Evolutionary conservation across 2,888 invertebrate species (phyloP), one percentile per base, ranked within the genome.

Genomic region (Scaptomyza polygonia): DNA sequence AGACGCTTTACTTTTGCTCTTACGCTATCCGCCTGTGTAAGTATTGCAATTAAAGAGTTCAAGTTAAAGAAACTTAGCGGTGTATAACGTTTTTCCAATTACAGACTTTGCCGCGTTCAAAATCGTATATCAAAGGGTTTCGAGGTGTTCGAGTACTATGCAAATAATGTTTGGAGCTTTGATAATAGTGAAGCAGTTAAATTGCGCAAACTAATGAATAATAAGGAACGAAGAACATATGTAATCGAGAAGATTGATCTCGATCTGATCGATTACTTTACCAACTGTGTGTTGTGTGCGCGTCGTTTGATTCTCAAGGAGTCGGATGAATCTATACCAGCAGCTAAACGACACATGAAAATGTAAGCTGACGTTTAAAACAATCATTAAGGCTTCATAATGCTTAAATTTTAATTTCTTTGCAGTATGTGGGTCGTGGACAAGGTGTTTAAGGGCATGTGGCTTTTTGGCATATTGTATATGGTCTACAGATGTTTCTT

Each of bases 121-220:
- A 94, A 95, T 59, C 94, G 96, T 47, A 96, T 98, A 79, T 94
- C 93, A 72, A 96, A 97, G 92, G 96, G 97, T 0, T 96, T 97
- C 87, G 96, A 96, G 85, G 96, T 96, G 0, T 96, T 98, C 86
- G 96, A 97, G 88, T 98, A 97, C 90, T 98, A 98, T 92, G 97
- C 97, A 0, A 96, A 96, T 89, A 96, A 96, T 89, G 96, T 97
- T 70, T 98, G 98, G 98, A 95, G 96, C 87, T 97, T 97, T 90
- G 94, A 95, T 44, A 96, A 96, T 18, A 93, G 94, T 51, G 94
- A 94, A 70, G 93, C 95, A 0, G 91, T 94, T 8, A 89, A 91
- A 7, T 77, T 95, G 0, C 92, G 96, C 30, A 89, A 92, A 2
- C 89, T 92, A 5, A 92, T 96, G 76, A 96, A 96, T 86, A 92